Base-by-base conservation (phyloP, 1,140 invertebrate genomes). In the Anthonomus grandis region DNA sequence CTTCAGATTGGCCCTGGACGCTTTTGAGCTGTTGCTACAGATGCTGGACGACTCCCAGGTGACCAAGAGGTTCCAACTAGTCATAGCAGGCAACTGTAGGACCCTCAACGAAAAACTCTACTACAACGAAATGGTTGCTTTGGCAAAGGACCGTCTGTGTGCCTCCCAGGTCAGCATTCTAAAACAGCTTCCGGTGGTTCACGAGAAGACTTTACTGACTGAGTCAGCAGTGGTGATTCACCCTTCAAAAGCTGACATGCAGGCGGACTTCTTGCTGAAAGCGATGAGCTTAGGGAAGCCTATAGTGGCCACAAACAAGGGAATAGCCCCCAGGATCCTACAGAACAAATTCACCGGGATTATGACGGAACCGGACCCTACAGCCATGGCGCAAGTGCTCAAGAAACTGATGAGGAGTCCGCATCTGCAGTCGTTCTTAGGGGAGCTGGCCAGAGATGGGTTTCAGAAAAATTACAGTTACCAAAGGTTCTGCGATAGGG, bases 171-270 rank as follows among this genome's bases (percentile, higher is more conserved):
- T 71, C 1, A 69, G 68, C 3, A 64, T 71, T 39, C 47, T 71
- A 13, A 64, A 56, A 21, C 61, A 68, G 39, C 39, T 71, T 5
- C 67, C 68, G 1, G 64, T 57, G 1, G 46, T 67, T 5, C 64
- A 70, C 44, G 64, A 66, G 31, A 70, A 70, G 51, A 70, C 67
- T n/a, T 46, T 71, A 4, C 64, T 71, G 1, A 55, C 62, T 27
- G 63, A 65, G 44, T 59, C 59, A 5, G 56, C 62, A 2, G 55
- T 66, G 6, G 60, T 68, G 17, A 48, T 71, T 18, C 46, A 66
- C 37, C 63, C 67, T n/a, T 53, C 63, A 2, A 65, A 61, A 48
- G 50, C 70, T 22, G 68, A 71, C 37, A 36, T 65, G 24, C 65
- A 64, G 38, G 62, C 67, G 3, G 65, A 69, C 19, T 63, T 64